Conservation (phyloP, 1,140 invertebrate genomes). For the Nasonia vitripennis region DNA sequence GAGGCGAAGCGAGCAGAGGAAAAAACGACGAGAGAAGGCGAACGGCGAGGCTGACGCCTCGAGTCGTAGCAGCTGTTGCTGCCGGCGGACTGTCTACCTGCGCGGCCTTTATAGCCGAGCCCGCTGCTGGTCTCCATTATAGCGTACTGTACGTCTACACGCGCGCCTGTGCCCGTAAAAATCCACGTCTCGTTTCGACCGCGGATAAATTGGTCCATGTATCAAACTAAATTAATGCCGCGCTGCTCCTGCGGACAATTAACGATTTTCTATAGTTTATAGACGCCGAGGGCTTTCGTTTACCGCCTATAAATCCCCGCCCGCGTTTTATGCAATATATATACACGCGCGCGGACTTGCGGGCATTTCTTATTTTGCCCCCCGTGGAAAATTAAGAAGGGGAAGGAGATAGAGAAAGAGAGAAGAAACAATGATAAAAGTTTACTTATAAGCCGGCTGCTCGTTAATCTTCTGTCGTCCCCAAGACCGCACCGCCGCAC, state of each 20-base stretch:
- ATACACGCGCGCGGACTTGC: neutral
- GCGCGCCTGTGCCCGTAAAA: conserved; percentile 54
- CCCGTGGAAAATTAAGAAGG: too few relatives aligned
- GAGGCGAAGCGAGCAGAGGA: neutral
- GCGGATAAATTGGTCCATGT: conserved; percentile 60
- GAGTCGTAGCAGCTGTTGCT: conserved; percentile 1
- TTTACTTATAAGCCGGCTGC: conserved; percentile 10
- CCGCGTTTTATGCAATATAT: neutral
- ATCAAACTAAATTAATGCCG: conserved; percentile 58
- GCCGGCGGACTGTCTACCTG: neutral
- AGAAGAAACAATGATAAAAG: neutral
- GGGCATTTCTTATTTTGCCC: neutral
- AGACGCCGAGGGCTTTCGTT: conserved; percentile 56
- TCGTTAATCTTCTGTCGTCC: neutral
- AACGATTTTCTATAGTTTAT: conserved; percentile 67
- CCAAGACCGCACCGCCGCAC: neutral
- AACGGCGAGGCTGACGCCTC: neutral
- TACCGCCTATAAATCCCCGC: conserved; percentile 2
- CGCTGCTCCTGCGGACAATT: conserved; percentile 62
- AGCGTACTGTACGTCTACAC: neutral
- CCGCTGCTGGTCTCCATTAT: neutral
- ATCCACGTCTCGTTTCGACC: conserved; percentile 52
- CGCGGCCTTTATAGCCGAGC: neutral
- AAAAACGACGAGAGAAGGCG: neutral
- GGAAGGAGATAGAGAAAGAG: neutral